phyloP scores from a whole-genome alignment of 2,797 vertebrate species.

The Chelon labrosus region DNA sequence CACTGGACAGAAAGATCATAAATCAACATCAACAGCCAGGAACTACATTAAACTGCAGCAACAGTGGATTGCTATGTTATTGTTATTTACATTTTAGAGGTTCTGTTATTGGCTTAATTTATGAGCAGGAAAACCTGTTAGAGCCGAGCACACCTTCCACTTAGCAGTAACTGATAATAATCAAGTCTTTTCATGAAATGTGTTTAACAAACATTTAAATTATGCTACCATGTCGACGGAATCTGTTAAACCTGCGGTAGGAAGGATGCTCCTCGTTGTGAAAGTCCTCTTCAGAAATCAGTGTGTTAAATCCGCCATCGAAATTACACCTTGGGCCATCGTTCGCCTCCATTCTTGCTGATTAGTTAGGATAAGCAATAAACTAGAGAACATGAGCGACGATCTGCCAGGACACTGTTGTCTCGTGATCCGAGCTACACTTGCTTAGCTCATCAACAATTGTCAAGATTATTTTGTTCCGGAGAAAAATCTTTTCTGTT shows the following conservation, averaged over 20 bases:
- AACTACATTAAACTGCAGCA: neutral
- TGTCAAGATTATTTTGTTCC: neutral
- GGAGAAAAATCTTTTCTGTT: neutral
- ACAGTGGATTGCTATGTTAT: too few relatives aligned
- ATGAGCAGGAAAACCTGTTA: too few relatives aligned
- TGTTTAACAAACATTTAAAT: neutral
- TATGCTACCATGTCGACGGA: conserved; percentile 28
- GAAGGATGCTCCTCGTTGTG: fast-evolving
- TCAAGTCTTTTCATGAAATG: neutral
- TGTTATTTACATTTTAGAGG: neutral
- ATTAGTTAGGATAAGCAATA: neutral
- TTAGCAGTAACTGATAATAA: neutral
- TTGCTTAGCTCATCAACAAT: conserved; percentile 19
- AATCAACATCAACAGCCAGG: neutral
- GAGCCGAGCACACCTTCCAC: neutral
- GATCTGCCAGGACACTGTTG: neutral
- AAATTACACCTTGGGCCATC: neutral
- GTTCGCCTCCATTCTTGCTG: conserved; percentile 23
- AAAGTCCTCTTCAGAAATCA: conserved; percentile 31
- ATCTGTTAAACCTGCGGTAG: neutral
- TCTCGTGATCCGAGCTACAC: neutral
- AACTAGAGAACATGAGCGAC: neutral
- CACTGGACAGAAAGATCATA: conserved; percentile 35
- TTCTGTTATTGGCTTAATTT: too few relatives aligned
- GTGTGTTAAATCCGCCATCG: conserved; percentile 10